Conservation (phyloP, 2,888 invertebrate genomes). For the Tetrapedia diversipes region DNA sequence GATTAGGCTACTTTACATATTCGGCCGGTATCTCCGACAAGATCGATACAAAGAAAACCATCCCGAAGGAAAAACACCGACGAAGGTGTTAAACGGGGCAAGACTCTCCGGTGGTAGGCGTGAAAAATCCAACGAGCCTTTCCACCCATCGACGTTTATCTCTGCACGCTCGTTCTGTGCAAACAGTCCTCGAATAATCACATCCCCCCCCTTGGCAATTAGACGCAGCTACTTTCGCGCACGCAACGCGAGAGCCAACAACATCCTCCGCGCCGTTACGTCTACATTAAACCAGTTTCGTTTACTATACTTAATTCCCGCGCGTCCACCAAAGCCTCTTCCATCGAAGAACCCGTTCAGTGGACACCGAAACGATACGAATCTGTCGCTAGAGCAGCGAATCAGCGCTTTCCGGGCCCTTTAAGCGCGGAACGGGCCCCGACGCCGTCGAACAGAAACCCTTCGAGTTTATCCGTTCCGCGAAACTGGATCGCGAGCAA, state of each 20-base stretch:
- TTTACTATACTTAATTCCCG: conserved; percentile 45
- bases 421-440: conserved; percentile 42
- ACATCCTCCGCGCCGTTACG: conserved; percentile 16
- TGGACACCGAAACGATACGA: conserved; percentile 42
- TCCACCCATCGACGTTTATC: conserved; percentile 18
- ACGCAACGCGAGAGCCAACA: background rate
- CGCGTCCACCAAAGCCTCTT: background rate
- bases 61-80: background rate
- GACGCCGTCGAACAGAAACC: conserved; percentile 41
- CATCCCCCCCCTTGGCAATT: conserved; percentile 23
- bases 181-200: conserved; percentile 37
- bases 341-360: conserved; percentile 36
- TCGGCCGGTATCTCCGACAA: too few relatives aligned
- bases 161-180: background rate
- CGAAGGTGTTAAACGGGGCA: background rate
- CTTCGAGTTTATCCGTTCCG: conserved; percentile 63
- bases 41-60: background rate
- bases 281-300: conserved; percentile 60
- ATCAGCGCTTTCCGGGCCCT: conserved; percentile 15
- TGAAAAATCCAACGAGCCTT: conserved; percentile 18
- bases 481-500: conserved; percentile 68
- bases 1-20: too few relatives aligned
- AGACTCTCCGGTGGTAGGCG: background rate
- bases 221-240: conserved; percentile 18
- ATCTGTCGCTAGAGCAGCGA: too few relatives aligned